phyloP scores from a whole-genome alignment of 2,113 vertebrate species.

The Mobula birostris region DNA sequence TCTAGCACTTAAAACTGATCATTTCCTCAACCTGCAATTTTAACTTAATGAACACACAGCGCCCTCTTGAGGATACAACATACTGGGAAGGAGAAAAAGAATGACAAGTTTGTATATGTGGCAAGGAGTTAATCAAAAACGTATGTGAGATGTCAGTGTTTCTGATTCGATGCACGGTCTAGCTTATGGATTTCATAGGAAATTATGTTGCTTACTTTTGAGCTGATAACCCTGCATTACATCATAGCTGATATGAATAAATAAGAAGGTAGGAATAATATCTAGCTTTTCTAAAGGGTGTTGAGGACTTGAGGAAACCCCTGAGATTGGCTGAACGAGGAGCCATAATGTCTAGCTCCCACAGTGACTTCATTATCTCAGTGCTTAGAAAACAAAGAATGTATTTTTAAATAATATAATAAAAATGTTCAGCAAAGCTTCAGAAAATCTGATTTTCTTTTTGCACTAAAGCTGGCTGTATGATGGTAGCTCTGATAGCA shows the following conservation, averaged over 20 bases:
- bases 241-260: slow-evolving; percentile 28
- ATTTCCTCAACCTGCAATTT: not conserved
- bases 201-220: not conserved
- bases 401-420: not conserved
- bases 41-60: not conserved
- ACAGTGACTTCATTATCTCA: slow-evolving; percentile 22
- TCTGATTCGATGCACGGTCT: not conserved
- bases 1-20: not conserved
- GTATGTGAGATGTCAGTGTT: slow-evolving; percentile 50
- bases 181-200: not conserved
- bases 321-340: slow-evolving; percentile 19
- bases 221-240: not conserved
- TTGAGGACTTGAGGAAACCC: not conserved
- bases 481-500: not conserved
- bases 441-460: not conserved
- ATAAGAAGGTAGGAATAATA: slow-evolving; percentile 10
- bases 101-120: slow-evolving; percentile 52
- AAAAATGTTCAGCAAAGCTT: not conserved
- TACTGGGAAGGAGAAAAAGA: not conserved
- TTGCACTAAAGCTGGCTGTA: not conserved
- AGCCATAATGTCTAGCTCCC: slow-evolving; percentile 39
- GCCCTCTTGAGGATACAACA: slow-evolving; percentile 37
- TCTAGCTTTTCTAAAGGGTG: not conserved
- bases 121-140: slow-evolving; percentile 65
- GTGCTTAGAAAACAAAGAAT: slow-evolving; percentile 19